Base-by-base conservation (phyloP, 2,888 invertebrate genomes). In the Troglohyphantes excavatus region DNA sequence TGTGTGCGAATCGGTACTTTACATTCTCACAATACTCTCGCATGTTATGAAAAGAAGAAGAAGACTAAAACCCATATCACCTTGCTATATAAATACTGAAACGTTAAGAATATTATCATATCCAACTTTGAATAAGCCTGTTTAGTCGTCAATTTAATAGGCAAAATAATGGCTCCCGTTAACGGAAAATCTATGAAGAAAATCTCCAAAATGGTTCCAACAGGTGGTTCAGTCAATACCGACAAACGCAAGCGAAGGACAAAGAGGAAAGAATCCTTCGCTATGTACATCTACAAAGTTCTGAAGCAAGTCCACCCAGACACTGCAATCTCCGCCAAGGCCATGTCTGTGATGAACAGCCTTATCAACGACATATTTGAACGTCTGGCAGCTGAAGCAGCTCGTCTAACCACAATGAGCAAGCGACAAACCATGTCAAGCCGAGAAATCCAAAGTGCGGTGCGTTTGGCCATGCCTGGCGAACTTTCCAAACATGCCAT, bases 221-320 rank as follows among this genome's bases (percentile, higher is more conserved):
- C 53, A 5, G 53, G 53, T 5, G 13, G 17, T 2, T 9, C 53
- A 5, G 53, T 53, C n/a, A n/a, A n/a, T n/a, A 13, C 53, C n/a
- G 53, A 53, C n/a, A 53, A 53, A n/a, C 53, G 53, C n/a, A 53
- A 53, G n/a, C 53, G 53, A 13, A 53, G 53, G 17, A 53, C 17
- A 13, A 53, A 53, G 53, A 53, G 53, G 53, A 53, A 53, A 53
- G 53, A 53, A 17, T 13, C 17, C 13, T 53, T n/a, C 53, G 53
- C 17, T 53, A 53, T 53, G 13, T 53, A 53, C 53, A 53, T 53
- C 53, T 53, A 53, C 53, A 53, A 53, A 11, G 53, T 53, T n/a
- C n/a, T 53, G 43, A 79, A 79, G 39, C 67, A 67, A 79, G 79
- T 67, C 23, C 67, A 79, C 33, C 79, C 79, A n/a, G 65, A 65